Conservation (phyloP, 2,797 vertebrate genomes). For the Notamacropus eugenii region DNA sequence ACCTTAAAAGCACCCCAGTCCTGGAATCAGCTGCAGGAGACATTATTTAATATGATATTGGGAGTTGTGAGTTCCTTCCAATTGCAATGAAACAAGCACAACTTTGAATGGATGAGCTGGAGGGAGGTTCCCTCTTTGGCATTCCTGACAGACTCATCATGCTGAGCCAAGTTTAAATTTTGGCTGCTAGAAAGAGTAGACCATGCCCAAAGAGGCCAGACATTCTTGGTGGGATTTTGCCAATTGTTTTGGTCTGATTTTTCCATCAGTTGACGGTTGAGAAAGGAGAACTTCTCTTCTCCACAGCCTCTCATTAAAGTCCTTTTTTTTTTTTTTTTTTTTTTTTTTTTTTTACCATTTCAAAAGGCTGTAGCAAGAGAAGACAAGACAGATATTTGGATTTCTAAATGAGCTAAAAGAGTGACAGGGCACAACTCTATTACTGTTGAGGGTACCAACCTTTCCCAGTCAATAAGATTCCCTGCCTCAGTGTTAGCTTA, state of each 20-base stretch:
- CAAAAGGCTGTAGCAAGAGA: neutral
- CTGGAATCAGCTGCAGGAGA: neutral
- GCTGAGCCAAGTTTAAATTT: neutral
- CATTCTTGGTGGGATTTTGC: neutral
- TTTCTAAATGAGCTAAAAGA: neutral
- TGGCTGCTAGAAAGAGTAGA: constrained; percentile 49
- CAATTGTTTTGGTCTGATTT: neutral
- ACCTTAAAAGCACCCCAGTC: fast-evolving
- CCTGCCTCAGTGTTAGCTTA: neutral
- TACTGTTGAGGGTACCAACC: neutral
- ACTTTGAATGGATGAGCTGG: neutral
- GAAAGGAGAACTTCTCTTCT: neutral
- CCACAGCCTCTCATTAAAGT: neutral
- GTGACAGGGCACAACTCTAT: neutral
- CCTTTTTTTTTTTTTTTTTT: too few species aligned
- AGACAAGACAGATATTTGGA: neutral
- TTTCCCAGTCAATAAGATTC: neutral
- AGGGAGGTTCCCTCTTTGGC: constrained; percentile 36
- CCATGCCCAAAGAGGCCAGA: neutral
- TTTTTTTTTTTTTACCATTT: neutral
- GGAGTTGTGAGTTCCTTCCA: neutral
- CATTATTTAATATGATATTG: neutral
- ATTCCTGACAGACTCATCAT: neutral
- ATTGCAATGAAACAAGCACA: neutral
- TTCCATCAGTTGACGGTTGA: neutral